phyloP scores from a whole-genome alignment of 2,888 invertebrate species.

The Drosophila prostipennis region DNA sequence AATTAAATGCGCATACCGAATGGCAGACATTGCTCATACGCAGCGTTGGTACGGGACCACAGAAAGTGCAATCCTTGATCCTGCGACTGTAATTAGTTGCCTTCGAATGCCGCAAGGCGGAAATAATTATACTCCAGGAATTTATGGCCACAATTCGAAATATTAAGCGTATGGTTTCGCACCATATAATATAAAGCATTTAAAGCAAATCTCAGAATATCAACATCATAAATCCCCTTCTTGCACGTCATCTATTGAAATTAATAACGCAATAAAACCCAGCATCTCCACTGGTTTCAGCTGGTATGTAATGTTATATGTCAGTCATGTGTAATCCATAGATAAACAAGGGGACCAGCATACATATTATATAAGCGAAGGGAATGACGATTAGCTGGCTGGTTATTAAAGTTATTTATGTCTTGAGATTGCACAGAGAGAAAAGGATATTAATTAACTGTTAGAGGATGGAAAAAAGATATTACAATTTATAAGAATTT shows the following conservation, averaged over 20 bases:
- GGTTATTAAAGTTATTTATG: constrained; percentile 1
- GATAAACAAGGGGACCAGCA: constrained; percentile 16
- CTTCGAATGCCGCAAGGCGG: constrained; percentile 2
- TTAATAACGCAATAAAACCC: constrained; percentile 21
- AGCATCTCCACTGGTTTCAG: neutral
- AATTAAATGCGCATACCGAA: constrained; percentile 66
- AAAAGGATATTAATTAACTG: neutral
- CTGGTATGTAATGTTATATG: constrained; percentile 7
- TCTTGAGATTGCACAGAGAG: neutral
- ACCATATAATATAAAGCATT: too few species aligned
- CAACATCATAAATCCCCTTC: constrained; percentile 9
- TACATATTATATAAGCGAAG: neutral
- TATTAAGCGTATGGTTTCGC: neutral
- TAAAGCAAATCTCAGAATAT: neutral
- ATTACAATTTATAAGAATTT: too few species aligned
- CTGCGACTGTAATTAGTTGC: constrained; percentile 17
- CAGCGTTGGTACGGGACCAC: constrained; percentile 14
- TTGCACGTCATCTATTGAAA: constrained; percentile 9
- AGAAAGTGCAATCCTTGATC: constrained; percentile 17
- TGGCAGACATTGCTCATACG: constrained; percentile 51
- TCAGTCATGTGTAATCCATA: constrained; percentile 29
- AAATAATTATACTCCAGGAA: constrained; percentile 19
- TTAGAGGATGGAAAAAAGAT: too few species aligned
- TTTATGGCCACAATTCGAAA: constrained; percentile 4
- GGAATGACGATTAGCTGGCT: neutral